Evolutionary conservation across 2,888 invertebrate species (phyloP), one percentile per base, ranked within the genome.

Genomic region (Punctoribates punctum): DNA sequence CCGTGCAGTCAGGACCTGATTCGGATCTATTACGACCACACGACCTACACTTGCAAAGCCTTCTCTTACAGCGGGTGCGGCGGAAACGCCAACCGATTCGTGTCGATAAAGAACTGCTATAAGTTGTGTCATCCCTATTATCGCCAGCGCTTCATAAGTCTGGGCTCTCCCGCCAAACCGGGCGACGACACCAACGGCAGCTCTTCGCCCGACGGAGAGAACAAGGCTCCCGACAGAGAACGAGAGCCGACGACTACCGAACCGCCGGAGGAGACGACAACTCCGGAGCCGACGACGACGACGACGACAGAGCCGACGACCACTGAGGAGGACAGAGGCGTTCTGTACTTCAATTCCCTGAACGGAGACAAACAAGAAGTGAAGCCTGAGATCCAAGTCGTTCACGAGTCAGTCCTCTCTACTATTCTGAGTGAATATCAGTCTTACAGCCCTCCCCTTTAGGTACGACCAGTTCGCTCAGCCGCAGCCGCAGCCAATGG

Each of bases 101-200:
- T 73, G 23, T 73, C 73, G 5, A 48, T 73, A 11, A 73, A 73
- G 20, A 73, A 73, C 20, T 73, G 73, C 57, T 73, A 73, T 27
- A 73, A 57, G 57, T n/a, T 73, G 1, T 73, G 73, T 57, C 73
- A 73, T 57, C 73, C 73, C 15, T 73, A 73, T 57, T 73, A 73
- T 57, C 17, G 57, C 20, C 73, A 73, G 11, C 3, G 51, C 9
- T 72, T 65, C 17, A 15, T 65, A 2, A 29, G 4, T 5, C 17
- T 65, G 15, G 34, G 34, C 4, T 3, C 65, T n/a, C n/a, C n/a
- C n/a, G n/a, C n/a, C n/a, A n/a, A n/a, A n/a, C n/a, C n/a, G n/a
- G 51, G 3, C 51, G 51, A 51, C 51, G 51, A 51, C 51, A n/a
- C 4, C 15, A 13, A 51, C 51, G 13, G 15, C 51, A 3, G n/a